Base-by-base conservation (phyloP, 92 coral and sea anemone species). In the Zoanthus solanderi region DNA sequence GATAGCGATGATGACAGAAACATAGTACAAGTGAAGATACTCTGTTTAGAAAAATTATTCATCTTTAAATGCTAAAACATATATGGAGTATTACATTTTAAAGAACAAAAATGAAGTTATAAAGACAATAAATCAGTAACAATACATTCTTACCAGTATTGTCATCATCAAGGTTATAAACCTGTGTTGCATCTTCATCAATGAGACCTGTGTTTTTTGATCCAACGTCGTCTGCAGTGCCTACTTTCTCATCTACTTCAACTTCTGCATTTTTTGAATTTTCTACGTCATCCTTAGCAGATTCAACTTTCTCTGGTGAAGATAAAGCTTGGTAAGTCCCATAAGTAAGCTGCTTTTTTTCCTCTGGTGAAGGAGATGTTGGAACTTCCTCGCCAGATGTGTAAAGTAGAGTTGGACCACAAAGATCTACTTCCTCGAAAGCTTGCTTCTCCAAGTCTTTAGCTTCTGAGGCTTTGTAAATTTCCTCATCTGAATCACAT, bases 101-200 rank as follows among this genome's bases (percentile, higher is more conserved):
- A 50, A 2, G 54, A 50, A 50, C 42, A 34, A 34, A n/a, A 34
- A 72, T 72, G 47, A 2, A 15, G 44, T 37, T 30, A 72, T 14
- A 71, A 71, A 71, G 12, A 9, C 2, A 9, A 54, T 15, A 17
- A 58, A 58, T 9, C 28, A 18, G n/a, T 63, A 4, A 16, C 0
- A 46, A 6, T 45, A 44, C 3, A 44, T 29, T 29, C 54, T 63
- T 28, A 80, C 85, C 85, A 12, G 85, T 80, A 34, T 42, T 45
- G 18, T 80, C 85, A 63, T 65, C 74, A 12, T 80, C 46, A 10
- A 80, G 13, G 73, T 46, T 48, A 45, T 80, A 80, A 47, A 46
- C 74, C 61, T 80, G 85, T 18, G 75, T 80, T 23, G 85, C 85
- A 18, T 80, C 85, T 3, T 32, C n/a, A 80, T 80, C 83, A 34